These are phyloP conservation scores for Anthopleura xanthogrammica DNA, from an alignment of 92 coral and sea anemone genomes.

Conservation along the genomic window DNA sequence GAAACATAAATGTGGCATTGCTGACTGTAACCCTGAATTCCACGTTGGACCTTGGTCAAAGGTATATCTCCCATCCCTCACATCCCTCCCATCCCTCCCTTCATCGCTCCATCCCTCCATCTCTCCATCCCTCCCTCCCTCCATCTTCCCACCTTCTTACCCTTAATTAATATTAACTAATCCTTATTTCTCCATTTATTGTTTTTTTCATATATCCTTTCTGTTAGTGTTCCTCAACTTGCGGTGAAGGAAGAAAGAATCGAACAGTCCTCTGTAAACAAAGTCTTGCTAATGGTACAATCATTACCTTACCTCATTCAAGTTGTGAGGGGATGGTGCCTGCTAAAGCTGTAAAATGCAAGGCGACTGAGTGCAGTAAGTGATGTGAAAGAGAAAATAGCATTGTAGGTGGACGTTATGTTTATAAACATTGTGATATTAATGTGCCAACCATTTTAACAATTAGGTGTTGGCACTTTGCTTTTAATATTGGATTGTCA, in stretches of 20 bases:
- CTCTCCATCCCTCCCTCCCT: neutral
- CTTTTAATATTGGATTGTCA: too few relatives aligned
- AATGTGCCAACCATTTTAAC: too few relatives aligned
- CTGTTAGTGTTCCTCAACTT: constrained; percentile 50
- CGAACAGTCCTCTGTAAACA: constrained; percentile 42
- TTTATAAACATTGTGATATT: too few relatives aligned
- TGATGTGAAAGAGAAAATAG: neutral
- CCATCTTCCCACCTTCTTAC: neutral
- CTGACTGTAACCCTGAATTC: constrained; percentile 51
- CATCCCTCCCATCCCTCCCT: too few relatives aligned
- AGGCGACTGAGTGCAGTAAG: constrained; percentile 41
- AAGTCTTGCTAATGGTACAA: constrained; percentile 37
- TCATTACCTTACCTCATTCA: neutral
- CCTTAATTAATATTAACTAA: too few relatives aligned
- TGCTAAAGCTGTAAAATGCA: constrained; percentile 29
- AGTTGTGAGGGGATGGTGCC: constrained; percentile 32
- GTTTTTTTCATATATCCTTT: neutral
- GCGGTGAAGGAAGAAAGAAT: constrained; percentile 46
- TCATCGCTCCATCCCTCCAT: neutral
- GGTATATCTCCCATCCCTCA: constrained; percentile 17
- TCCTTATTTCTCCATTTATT: neutral
- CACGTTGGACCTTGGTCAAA: constrained; percentile 53
- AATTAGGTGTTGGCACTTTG: too few relatives aligned
- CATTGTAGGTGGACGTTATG: too few relatives aligned
- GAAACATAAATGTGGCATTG: constrained; percentile 34